A percentile compares a stretch with the other conserved stretches of the same genome.
These are phyloP conservation scores for Neria commutata DNA, from an alignment of 2,888 invertebrate genomes.

Conservation along the genomic window DNA sequence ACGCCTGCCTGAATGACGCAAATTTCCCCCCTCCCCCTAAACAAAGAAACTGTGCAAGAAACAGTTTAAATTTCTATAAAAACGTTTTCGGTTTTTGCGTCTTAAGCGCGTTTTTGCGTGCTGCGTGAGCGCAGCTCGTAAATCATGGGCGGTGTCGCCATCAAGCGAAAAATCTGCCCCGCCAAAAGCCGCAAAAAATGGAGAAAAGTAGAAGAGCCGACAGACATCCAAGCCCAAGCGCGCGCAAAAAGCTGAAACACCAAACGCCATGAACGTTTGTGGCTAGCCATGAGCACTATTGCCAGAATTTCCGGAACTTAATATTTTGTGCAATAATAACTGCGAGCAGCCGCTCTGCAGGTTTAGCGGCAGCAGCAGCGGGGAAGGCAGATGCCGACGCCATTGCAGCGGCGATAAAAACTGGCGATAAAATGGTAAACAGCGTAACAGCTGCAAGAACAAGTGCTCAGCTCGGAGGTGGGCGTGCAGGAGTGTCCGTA, in stretches of 20 bases:
- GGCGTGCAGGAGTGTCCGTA: too few relatives aligned
- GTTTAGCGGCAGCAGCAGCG: neutral
- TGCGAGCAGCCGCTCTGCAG: neutral
- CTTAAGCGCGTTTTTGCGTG: neutral
- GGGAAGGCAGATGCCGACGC: constrained; percentile 11
- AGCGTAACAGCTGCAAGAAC: neutral
- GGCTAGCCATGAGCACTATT: neutral
- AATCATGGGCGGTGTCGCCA: neutral
- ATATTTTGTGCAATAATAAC: neutral
- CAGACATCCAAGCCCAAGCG: neutral
- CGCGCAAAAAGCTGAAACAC: neutral
- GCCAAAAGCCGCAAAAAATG: neutral
- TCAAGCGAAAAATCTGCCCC: neutral
- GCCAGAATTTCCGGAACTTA: constrained; percentile 8
- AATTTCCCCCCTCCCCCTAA: neutral
- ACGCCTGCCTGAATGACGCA: too few relatives aligned
- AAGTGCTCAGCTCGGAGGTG: too few relatives aligned
- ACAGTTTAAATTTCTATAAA: neutral
- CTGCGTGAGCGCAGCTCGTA: neutral
- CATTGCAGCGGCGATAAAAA: constrained; percentile 15
- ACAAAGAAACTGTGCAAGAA: neutral
- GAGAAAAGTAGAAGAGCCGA: too few relatives aligned
- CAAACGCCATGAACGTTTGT: neutral
- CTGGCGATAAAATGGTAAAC: neutral
- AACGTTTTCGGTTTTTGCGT: too few relatives aligned